Base-by-base conservation (phyloP, 2,113 vertebrate species). In the Pteronura brasiliensis region DNA sequence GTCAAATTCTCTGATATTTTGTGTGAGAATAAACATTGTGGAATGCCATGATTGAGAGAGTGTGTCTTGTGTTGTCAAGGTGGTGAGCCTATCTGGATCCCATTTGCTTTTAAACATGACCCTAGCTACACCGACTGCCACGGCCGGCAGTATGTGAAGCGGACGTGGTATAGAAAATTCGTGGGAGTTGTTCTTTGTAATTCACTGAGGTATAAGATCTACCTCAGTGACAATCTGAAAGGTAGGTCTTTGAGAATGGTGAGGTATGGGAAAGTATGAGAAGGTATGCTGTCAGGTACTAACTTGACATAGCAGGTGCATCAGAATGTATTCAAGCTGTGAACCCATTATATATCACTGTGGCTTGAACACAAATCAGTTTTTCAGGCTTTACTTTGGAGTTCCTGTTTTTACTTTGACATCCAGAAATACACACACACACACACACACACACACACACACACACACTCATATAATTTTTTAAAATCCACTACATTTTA, bases 51-150 rank as follows among this genome's bases (percentile, higher is more conserved):
- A 31, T 74, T 80, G 3, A 88, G 34, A 11, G 7, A 13, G 0
- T 44, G 8, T 94, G 20, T 63, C 92, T 34, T 95, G 10, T 97
- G 85, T 72, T 96, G 96, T 90, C 25, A 92, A 99, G 99, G 99
- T 15, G 99, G 99, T 20, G 99, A 99, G 97, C 99, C 99, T 49
- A 99, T 99, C 98, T 99, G 99, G 99, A 99, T 99, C 90, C 99
- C 99, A 0, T 99, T 99, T 97, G 97, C 98, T 84, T 99, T 99
- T 98, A 99, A 99, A 88, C 99, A 99, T 0, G 99, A 99, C 98
- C 97, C 99, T 0, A 98, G 98, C 84, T 99, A 99, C 98, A 99
- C 99, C 31, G 99, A 99, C 81, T 99, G 99, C 98, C 99, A 99
- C 11, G 99, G 99, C 88, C 99, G 99, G 96, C 99, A 99, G 87